Base-by-base conservation (phyloP, 1,140 invertebrate species). In the Caenorhabditis briggsae region DNA sequence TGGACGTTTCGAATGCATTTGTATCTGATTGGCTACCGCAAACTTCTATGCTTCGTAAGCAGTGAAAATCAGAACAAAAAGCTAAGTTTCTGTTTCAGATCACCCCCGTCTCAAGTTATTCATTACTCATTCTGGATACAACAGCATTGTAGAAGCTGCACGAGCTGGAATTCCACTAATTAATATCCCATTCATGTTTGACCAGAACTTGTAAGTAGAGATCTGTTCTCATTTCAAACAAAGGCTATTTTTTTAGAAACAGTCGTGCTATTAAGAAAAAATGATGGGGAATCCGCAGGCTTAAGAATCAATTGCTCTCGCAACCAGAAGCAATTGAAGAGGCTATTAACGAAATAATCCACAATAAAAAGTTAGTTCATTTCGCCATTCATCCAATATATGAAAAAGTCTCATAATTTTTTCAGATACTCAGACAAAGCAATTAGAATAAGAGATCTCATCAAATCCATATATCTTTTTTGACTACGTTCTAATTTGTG, bases 281-380 rank as follows among this genome's bases (percentile, higher is more conserved):
- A 61, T 87, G 90, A 5, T 88, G 82, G 83, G 88, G 87, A 16
- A 83, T 88, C 74, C 84, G 96, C 20, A 97, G 98, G 18, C 65
- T 43, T 33, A 85, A 59, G 25, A 82, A 56, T 12, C 70, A 78
- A 25, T 23, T 78, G 43, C 33, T 78, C 7, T 53, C 43, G 18
- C 46, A 78, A n/a, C 70, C 70, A 8, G 46, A 78, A 41, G 70
- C 43, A 50, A 78, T 78, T 43, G 46, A 78, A 14, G 33, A 78
- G 9, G 70, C 43, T 18, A 78, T 78, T 23, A 9, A 48, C 11
- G 12, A 53, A 53, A 78, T 78, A 11, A 78, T 78, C 14, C 70
- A 78, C 14, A 78, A 78, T 14, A 50, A 78, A n/a, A 7, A 53
- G 70, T 78, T 12, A 14, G 70, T 70, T 70, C 6, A 9, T 33